phyloP scores from a whole-genome alignment of 2,797 vertebrate genomes.

The Coreius guichenoti region DNA sequence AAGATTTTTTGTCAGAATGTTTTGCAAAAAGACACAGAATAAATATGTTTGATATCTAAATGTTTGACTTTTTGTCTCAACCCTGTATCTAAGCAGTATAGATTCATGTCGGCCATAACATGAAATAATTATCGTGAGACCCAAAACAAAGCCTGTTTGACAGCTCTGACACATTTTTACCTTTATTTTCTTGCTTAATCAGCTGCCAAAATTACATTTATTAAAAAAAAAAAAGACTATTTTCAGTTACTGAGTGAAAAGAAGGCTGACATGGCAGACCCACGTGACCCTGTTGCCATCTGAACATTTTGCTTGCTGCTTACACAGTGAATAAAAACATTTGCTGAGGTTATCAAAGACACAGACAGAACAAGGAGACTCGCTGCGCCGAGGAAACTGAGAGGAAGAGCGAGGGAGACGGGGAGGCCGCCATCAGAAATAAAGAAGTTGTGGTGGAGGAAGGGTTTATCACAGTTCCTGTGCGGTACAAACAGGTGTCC shows the following conservation, averaged over 20 bases:
- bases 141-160: neutral
- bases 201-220: neutral
- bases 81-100: neutral
- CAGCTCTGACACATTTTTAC: neutral
- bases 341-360: constrained; percentile 43
- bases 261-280: neutral
- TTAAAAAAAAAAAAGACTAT: neutral
- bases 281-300: constrained; percentile 18
- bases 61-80: neutral
- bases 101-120: neutral
- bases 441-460: constrained; percentile 60
- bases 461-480: constrained; percentile 70
- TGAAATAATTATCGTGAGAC: neutral
- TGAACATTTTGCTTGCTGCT: constrained; percentile 31
- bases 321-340: constrained; percentile 26
- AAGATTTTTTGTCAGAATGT: neutral
- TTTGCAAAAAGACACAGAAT: neutral
- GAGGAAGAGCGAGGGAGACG: constrained; percentile 46
- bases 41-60: neutral
- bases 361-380: constrained; percentile 31
- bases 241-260: neutral
- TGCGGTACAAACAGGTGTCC: constrained; percentile 74
- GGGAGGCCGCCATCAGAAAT: constrained; percentile 38
- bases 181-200: neutral
- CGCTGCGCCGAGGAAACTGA: constrained; percentile 10